phyloP scores from a whole-genome alignment of 2,888 invertebrate genomes.

The Piscicola geometra region DNA sequence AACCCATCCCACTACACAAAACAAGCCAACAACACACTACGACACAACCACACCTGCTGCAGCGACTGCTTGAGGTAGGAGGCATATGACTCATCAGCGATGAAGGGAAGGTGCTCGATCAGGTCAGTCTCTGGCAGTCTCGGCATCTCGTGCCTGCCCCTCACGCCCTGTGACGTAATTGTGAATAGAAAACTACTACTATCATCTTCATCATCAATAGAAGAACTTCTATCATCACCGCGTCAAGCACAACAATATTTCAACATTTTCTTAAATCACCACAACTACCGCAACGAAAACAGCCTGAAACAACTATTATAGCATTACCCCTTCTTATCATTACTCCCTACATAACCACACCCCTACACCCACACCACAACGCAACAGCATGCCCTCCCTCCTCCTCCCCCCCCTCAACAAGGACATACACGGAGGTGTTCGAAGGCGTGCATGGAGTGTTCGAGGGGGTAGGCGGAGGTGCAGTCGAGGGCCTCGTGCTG shows the following conservation, averaged over 20 bases:
- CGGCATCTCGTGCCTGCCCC: conserved; percentile 77
- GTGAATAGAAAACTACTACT: no score
- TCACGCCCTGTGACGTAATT: conserved; percentile 96
- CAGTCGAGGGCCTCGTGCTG: not conserved
- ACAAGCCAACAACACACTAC: conserved; percentile 43
- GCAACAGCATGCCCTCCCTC: not conserved
- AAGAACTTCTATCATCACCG: no score
- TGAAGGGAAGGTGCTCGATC: not conserved
- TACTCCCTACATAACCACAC: no score
- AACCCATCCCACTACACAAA: not conserved
- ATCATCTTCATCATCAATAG: no score
- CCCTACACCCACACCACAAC: not conserved
- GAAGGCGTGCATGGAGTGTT: conserved; percentile 59
- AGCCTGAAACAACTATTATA: conserved; percentile 75
- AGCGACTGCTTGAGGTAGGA: not conserved
- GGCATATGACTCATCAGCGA: not conserved
- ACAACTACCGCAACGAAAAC: no score
- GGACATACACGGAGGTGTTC: conserved; percentile 70
- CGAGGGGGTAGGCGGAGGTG: not conserved
- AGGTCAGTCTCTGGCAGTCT: conserved; percentile 63
- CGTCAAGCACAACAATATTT: no score
- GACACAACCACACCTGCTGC: not conserved
- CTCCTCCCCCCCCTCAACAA: no score
- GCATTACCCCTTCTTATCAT: no score
- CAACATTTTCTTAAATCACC: no score